Evolutionary conservation across 2,797 vertebrate genomes (phyloP).

Genomic region (Neostethus bicornis): DNA sequence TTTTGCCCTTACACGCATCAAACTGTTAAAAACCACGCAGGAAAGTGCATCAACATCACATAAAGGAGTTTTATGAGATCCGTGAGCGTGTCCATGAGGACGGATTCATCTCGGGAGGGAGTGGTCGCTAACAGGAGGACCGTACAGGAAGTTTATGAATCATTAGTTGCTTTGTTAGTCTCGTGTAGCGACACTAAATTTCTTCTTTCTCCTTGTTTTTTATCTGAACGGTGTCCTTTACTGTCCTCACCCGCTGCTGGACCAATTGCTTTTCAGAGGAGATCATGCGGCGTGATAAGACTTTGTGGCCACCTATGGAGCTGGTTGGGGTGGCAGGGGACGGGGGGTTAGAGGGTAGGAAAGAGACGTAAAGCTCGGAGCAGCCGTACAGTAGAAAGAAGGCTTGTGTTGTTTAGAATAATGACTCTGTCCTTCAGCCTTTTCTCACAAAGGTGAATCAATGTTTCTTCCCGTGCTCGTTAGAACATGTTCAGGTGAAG

Average conservation of each 20-base stretch:
- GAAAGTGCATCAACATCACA: conserved; percentile 46
- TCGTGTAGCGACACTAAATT: conserved; percentile 46
- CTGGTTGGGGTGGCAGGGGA: too few species aligned
- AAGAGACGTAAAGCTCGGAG: too few species aligned
- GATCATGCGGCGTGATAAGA: conserved; percentile 44
- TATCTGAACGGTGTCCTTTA: conserved; percentile 44
- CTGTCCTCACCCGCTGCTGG: conserved; percentile 37
- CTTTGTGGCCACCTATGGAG: conserved; percentile 39
- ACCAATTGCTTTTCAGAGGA: conserved; percentile 53
- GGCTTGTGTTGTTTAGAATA: too few species aligned
- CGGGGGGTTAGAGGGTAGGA: too few species aligned
- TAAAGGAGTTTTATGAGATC: conserved; percentile 43
- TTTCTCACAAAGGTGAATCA: too few species aligned
- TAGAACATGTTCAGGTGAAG: too few species aligned
- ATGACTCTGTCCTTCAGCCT: too few species aligned
- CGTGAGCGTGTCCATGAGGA: background rate
- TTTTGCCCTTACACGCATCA: conserved; percentile 31
- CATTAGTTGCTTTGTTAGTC: conserved; percentile 54
- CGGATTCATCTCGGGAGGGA: conserved; percentile 6
- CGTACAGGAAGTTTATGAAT: conserved; percentile 28
- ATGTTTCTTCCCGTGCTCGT: too few species aligned
- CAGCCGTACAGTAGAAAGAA: too few species aligned
- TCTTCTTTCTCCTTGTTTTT: too few species aligned
- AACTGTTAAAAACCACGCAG: conserved; percentile 41
- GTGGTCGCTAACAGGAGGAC: conserved; percentile 10